Evolutionary conservation across 2,797 vertebrate species (phyloP).

Genomic region (Parauchenoglanis ngamensis): DNA sequence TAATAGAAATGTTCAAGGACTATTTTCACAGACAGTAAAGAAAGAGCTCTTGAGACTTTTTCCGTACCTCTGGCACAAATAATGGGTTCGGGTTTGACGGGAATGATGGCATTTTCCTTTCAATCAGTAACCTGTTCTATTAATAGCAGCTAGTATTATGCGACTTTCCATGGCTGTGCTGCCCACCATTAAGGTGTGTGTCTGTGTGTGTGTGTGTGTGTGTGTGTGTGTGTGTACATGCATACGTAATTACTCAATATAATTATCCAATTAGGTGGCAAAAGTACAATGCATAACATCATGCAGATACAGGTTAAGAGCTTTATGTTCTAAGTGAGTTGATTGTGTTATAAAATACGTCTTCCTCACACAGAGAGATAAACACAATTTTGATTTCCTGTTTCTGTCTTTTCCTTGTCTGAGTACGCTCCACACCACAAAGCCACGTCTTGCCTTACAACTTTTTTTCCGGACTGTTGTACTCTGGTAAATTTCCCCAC

Average conservation of each 20-base stretch:
- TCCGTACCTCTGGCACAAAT: slow-evolving; percentile 7
- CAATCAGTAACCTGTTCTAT: slow-evolving; percentile 8
- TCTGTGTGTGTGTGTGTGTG: no score
- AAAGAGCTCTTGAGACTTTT: background rate
- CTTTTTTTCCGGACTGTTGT: background rate
- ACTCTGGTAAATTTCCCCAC: background rate
- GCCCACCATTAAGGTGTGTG: background rate
- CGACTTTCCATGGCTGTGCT: background rate
- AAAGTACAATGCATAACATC: background rate
- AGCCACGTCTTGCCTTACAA: background rate
- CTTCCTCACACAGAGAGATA: background rate
- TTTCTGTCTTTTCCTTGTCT: background rate
- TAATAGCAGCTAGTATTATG: background rate
- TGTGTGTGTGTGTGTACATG: background rate
- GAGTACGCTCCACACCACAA: background rate
- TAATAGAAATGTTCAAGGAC: background rate
- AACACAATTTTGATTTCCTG: background rate
- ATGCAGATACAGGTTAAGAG: background rate
- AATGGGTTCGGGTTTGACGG: slow-evolving; percentile 33
- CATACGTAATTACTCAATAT: background rate
- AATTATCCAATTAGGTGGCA: background rate
- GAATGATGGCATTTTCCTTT: slow-evolving; percentile 3
- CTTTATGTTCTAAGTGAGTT: background rate
- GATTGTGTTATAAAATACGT: background rate
- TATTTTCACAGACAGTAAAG: background rate